Conservation (phyloP, 64 coral and sea anemone genomes). For the Anthopleura sola region DNA sequence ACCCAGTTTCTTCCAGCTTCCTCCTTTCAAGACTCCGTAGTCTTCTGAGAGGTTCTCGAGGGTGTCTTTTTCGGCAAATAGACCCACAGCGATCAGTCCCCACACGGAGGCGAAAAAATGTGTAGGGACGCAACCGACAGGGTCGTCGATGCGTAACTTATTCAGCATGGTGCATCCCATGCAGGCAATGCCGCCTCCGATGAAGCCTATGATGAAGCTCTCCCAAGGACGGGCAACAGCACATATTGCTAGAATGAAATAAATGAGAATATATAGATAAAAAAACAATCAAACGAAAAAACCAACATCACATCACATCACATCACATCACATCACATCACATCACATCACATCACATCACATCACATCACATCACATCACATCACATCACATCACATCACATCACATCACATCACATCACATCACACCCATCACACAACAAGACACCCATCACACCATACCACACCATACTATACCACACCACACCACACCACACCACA, state of each 20-base stretch:
- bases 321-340: too few relatives aligned
- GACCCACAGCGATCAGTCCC: conserved; percentile 74
- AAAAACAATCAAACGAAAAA: not conserved
- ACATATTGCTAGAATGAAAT: conserved; percentile 55
- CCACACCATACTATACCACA: too few relatives aligned
- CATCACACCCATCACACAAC: too few relatives aligned
- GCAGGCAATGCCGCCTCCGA: conserved; percentile 71
- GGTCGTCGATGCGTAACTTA: conserved; percentile 78
- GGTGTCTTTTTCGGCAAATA: conserved; percentile 82
- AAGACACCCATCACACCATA: too few relatives aligned
- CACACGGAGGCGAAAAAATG: conserved; percentile 54
- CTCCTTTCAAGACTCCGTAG: conserved; percentile 40
- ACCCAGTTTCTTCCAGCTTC: conserved; percentile 37
- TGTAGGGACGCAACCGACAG: conserved; percentile 81
- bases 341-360: too few relatives aligned
- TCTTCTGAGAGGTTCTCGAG: conserved; percentile 48
- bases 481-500: too few relatives aligned
- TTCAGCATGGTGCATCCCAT: conserved; percentile 41
- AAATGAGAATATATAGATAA: not conserved
- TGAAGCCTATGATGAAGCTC: conserved; percentile 65
- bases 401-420: too few relatives aligned
- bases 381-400: not conserved
- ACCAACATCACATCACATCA: not conserved
- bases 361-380: too few relatives aligned
- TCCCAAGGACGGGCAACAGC: conserved; percentile 79